Evolutionary conservation across 2,888 invertebrate genomes (phyloP).

Genomic region (Acanthacorydalis orientalis): DNA sequence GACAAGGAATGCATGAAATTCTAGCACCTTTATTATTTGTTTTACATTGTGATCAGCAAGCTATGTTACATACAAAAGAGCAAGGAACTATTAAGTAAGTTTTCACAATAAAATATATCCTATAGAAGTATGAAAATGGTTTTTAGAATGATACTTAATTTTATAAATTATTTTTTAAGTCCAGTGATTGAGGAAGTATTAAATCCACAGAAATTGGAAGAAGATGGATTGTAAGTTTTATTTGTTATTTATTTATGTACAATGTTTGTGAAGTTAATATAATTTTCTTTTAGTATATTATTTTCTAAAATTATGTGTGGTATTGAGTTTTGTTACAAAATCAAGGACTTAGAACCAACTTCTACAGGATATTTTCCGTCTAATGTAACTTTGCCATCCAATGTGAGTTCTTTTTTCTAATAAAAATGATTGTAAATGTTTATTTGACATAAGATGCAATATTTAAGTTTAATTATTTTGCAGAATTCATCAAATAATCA

Average conservation of each 20-base stretch:
- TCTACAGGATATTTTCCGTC: slow-evolving; percentile 31
- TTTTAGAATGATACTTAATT: slow-evolving; percentile 27
- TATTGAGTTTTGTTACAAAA: slow-evolving; percentile 44
- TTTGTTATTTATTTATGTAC: slow-evolving; percentile 9
- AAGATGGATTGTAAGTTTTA: slow-evolving; percentile 63
- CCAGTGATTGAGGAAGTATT: slow-evolving; percentile 44
- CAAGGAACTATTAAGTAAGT: slow-evolving; percentile 23
- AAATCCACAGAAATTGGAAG: slow-evolving; percentile 52
- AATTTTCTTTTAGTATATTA: slow-evolving; percentile 31
- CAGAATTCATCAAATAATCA: slow-evolving; percentile 24
- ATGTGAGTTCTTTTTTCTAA: neutral
- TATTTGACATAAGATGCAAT: no score
- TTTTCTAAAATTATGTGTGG: slow-evolving; percentile 46
- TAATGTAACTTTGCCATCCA: slow-evolving; percentile 6
- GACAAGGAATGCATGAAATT: slow-evolving; percentile 81
- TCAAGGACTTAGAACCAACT: slow-evolving; percentile 34
- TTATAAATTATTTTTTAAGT: slow-evolving; percentile 29
- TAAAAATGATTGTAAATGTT: neutral
- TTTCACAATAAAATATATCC: slow-evolving; percentile 1
- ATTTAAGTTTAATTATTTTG: no score
- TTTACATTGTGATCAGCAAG: slow-evolving; percentile 55
- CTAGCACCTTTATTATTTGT: slow-evolving; percentile 66
- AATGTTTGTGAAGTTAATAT: neutral
- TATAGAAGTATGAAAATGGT: slow-evolving; percentile 5
- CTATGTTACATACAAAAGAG: slow-evolving; percentile 42